These are phyloP conservation scores for Ericerus pela DNA, from an alignment of 1,140 invertebrate genomes.

Conservation along the genomic window DNA sequence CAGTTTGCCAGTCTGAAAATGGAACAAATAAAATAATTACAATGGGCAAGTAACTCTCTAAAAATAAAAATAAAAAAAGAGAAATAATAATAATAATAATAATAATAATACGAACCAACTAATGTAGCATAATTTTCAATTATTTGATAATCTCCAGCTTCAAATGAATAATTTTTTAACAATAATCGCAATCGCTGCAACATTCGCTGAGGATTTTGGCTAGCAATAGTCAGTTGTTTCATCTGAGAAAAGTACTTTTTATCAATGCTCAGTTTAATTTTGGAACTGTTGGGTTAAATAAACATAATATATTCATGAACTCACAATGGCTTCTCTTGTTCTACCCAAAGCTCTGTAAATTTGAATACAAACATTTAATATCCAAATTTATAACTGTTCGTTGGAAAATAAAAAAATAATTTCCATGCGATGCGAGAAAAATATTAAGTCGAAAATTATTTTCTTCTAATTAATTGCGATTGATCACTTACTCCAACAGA, in stretches of 20 bases:
- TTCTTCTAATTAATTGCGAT: background rate
- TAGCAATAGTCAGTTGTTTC: constrained; percentile 13
- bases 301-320: constrained; percentile 25
- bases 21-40: background rate
- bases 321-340: constrained; percentile 35
- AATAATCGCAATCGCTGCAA: background rate
- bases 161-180: background rate
- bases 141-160: background rate
- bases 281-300: no score
- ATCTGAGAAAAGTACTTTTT: no score
- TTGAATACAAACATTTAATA: constrained; percentile 17
- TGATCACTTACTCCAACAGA: constrained; percentile 34
- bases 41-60: background rate
- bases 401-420: background rate
- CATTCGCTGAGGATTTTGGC: constrained; percentile 9
- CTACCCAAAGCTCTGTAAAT: constrained; percentile 36
- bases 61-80: background rate
- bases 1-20: background rate
- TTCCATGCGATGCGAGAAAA: background rate
- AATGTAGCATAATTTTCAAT: background rate
- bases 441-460: no score
- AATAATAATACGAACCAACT: background rate
- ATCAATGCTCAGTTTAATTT: no score
- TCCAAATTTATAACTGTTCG: constrained; percentile 9
- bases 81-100: constrained; percentile 20